Evolutionary conservation across 2,888 invertebrate species (phyloP).

Genomic region (Idaea straminata): DNA sequence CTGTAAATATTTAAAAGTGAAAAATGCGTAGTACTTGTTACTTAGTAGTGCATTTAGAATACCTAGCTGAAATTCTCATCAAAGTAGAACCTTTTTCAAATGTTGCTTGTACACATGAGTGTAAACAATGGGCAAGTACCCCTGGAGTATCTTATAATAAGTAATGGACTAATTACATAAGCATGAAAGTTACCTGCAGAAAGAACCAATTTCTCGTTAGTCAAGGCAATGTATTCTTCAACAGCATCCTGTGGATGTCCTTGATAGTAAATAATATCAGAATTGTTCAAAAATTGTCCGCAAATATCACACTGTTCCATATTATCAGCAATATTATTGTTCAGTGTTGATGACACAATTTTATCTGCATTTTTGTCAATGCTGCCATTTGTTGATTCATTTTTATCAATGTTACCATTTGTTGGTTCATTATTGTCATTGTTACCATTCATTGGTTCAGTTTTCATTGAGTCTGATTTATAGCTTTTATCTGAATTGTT

Average conservation of each 20-base stretch:
- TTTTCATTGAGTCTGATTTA: neutral
- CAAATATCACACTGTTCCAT: constrained; percentile 68
- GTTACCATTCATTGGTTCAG: neutral
- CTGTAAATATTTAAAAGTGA: too few species aligned
- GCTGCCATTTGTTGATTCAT: neutral
- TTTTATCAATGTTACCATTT: constrained; percentile 9
- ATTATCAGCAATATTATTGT: constrained; percentile 33
- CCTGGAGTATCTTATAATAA: too few species aligned
- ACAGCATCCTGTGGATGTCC: constrained; percentile 89
- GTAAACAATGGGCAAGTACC: too few species aligned
- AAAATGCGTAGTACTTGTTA: too few species aligned
- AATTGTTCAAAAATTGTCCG: constrained; percentile 71
- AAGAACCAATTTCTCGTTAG: constrained; percentile 85
- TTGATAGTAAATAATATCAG: constrained; percentile 80
- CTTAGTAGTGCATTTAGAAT: too few species aligned
- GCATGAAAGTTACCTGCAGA: constrained; percentile 81
- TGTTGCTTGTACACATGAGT: too few species aligned
- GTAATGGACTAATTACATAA: neutral
- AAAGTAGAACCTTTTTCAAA: too few species aligned
- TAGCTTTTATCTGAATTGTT: neutral
- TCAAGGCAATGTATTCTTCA: constrained; percentile 88
- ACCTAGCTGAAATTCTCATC: too few species aligned
- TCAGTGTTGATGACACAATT: constrained; percentile 2
- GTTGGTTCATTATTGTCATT: neutral
- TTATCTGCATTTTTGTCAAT: constrained; percentile 12